Conservation (phyloP, 2,888 invertebrate genomes). For the Keiferia lycopersicella region DNA sequence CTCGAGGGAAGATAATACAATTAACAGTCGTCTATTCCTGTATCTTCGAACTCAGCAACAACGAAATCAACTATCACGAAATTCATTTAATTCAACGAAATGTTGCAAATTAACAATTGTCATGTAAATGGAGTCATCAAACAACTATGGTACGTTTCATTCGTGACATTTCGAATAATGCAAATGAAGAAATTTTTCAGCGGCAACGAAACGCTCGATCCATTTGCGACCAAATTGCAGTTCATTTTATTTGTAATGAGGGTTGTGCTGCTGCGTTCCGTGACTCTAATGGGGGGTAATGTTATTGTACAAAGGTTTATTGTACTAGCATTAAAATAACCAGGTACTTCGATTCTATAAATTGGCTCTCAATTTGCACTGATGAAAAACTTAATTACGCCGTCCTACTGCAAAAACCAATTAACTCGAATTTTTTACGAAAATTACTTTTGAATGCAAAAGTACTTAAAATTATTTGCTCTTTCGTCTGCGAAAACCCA, state of each 20-base stretch:
- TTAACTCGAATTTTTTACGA: too few species aligned
- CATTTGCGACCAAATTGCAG: conserved; percentile 68
- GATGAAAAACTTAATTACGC: background rate
- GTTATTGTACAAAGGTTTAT: conserved; percentile 54
- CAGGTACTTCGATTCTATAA: conserved; percentile 29
- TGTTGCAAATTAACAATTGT: conserved; percentile 28
- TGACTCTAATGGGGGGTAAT: conserved; percentile 63
- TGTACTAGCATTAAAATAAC: conserved; percentile 45
- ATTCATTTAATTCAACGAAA: conserved; percentile 20
- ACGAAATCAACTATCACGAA: background rate
- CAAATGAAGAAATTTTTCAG: conserved; percentile 62
- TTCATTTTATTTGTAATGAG: conserved; percentile 67
- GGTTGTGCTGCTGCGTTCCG: conserved; percentile 56
- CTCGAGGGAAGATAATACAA: too few species aligned
- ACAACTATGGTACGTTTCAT: conserved; percentile 37
- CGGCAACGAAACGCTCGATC: conserved; percentile 51
- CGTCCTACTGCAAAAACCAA: too few species aligned
- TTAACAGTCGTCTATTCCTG: background rate
- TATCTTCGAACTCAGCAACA: background rate
- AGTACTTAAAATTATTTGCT: too few species aligned
- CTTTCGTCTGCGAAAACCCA: too few species aligned
- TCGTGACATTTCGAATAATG: conserved; percentile 52
- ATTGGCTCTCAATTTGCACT: conserved; percentile 10
- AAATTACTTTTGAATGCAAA: too few species aligned
- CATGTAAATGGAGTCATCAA: conserved; percentile 40